phyloP scores from a whole-genome alignment of 2,113 vertebrate species.

The Etheostoma spectabile region DNA sequence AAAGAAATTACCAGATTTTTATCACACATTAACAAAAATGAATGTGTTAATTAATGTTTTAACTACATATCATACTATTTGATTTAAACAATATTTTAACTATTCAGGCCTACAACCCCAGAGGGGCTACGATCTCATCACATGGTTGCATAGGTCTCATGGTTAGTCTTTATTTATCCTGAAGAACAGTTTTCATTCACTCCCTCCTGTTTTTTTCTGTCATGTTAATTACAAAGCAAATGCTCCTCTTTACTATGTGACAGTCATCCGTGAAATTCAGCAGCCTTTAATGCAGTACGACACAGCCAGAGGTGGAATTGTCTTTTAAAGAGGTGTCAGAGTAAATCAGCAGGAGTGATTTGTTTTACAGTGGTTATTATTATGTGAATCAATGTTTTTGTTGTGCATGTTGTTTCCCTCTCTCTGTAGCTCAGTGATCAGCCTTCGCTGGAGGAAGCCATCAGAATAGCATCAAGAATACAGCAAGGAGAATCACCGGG shows the following conservation, averaged over 20 bases:
- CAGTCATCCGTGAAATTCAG: conserved; percentile 29
- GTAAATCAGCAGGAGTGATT: conserved; percentile 16
- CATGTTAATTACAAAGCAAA: conserved; percentile 52
- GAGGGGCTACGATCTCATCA: conserved; percentile 11
- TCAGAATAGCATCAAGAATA: conserved; percentile 98
- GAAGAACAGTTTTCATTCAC: conserved; percentile 20
- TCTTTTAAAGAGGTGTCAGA: conserved; percentile 7
- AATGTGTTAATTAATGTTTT: background rate
- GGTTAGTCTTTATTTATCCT: conserved; percentile 8
- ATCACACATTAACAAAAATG: background rate
- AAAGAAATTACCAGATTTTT: background rate
- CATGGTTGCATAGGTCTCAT: conserved; percentile 11
- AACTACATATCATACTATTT: background rate
- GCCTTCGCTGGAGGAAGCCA: conserved; percentile 98
- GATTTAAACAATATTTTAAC: conserved; percentile 2
- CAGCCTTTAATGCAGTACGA: background rate
- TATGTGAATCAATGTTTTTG: conserved; percentile 1
- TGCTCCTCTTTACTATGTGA: conserved; percentile 7
- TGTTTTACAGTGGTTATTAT: conserved; percentile 4
- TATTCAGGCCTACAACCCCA: background rate
- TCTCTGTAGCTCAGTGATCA: conserved; percentile 92
- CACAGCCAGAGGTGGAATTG: conserved; percentile 10
- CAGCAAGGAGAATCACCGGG: conserved; percentile 97
- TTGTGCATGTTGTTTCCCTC: background rate
- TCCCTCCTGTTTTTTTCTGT: conserved; percentile 21